Evolutionary conservation across 2,797 vertebrate species (phyloP).

Genomic region (Anableps anableps): DNA sequence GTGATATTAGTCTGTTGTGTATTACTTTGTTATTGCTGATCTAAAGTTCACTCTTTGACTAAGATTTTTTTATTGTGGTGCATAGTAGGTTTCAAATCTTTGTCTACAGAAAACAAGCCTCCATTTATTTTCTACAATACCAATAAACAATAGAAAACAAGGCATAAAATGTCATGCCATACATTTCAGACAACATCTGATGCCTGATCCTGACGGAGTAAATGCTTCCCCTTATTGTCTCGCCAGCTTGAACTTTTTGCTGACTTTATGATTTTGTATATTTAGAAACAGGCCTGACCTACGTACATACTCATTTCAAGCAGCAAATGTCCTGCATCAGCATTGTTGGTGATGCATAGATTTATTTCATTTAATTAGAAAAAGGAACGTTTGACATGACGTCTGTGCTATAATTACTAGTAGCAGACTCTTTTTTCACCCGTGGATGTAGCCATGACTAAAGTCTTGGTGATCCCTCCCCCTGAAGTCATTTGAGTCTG

Average conservation of each 20-base stretch:
- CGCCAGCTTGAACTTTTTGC: conserved; percentile 5
- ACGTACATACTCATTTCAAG: background rate
- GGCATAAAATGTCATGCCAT: background rate
- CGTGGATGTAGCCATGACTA: background rate
- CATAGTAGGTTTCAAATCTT: conserved; percentile 20
- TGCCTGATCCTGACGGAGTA: conserved; percentile 11
- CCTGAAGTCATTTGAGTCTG: background rate
- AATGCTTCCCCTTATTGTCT: conserved; percentile 7
- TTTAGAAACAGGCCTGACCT: conserved; percentile 3
- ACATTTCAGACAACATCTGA: conserved; percentile 1
- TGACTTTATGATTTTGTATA: conserved; percentile 30
- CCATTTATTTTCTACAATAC: conserved; percentile 9
- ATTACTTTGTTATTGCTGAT: conserved; percentile 3
- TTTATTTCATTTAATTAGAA: conserved; percentile 7
- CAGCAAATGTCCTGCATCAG: conserved; percentile 2
- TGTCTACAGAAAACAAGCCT: conserved; percentile 26
- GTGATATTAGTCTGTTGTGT: background rate
- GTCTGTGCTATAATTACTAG: background rate
- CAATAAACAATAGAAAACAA: conserved; percentile 9
- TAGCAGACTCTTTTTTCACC: conserved; percentile 4
- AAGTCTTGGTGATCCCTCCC: background rate
- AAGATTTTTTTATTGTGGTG: conserved; percentile 22
- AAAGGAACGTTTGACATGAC: background rate
- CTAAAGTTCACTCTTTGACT: conserved; percentile 8
- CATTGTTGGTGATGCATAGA: background rate